These are phyloP conservation scores for Enteromius trimaculatus DNA, from an alignment of 2,797 vertebrate genomes.

Conservation along the genomic window DNA sequence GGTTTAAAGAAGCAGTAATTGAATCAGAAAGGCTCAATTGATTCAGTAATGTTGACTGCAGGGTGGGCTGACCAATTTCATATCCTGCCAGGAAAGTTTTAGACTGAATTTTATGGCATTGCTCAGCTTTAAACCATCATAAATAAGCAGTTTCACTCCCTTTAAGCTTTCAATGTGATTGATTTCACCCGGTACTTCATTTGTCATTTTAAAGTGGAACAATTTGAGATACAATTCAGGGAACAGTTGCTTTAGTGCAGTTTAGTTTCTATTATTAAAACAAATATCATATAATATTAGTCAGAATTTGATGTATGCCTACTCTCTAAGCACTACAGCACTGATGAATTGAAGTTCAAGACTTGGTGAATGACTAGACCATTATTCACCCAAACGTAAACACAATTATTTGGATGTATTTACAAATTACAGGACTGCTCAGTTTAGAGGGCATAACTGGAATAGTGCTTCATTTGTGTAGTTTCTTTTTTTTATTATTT, in stretches of 20 bases:
- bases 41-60: constrained; percentile 9
- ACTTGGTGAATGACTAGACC: not conserved
- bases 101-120: constrained; percentile 31
- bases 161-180: constrained; percentile 46
- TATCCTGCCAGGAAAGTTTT: constrained; percentile 23
- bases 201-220: constrained; percentile 45
- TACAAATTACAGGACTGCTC: not conserved
- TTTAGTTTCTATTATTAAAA: constrained; percentile 44
- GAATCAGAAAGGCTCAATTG: constrained; percentile 1
- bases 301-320: constrained; percentile 31
- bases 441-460: not conserved
- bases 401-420: not conserved
- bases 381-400: not conserved
- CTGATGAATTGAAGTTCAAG: constrained; percentile 21
- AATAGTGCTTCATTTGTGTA: too few species aligned
- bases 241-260: constrained; percentile 28
- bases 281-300: constrained; percentile 38
- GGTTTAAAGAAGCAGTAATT: not conserved
- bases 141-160: constrained; percentile 41
- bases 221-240: constrained; percentile 19
- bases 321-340: constrained; percentile 1
- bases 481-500: not conserved
- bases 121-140: constrained; percentile 38
- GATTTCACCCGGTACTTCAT: constrained; percentile 39
- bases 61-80: constrained; percentile 18